Evolutionary conservation across 1,140 invertebrate genomes (phyloP), one percentile per base, ranked within the genome.

Genomic region (Bombus superbus): DNA sequence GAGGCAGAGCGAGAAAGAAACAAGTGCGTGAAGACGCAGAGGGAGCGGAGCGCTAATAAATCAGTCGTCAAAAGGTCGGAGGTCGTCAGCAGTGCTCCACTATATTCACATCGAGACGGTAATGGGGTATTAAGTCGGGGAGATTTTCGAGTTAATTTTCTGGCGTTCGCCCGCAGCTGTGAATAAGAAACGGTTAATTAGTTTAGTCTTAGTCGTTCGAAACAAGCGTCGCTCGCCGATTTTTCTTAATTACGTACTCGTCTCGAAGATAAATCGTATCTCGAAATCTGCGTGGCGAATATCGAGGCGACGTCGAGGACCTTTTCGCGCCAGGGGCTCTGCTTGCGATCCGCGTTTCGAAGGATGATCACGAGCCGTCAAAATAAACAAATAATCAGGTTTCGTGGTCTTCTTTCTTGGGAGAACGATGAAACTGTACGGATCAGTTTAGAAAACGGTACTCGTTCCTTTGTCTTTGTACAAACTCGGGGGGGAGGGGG

Each of bases 51-150:
- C 66, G 62, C 44, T 80, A 83, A 76, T 91, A 91, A 91, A 91
- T 91, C 90, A 91, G 90, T 91, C 90, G 87, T 87, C 72, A 38
- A 62, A 32, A 79, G 86, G 91, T 91, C 91, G 59, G 15, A 89
- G 88, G 90, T 91, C 84, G 80, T 78, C 38, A 77, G 71, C 81
- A 79, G 75, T 81, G 76, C 86, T 42, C 83, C 75, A 84, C 69
- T 88, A 83, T 89, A 86, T 89, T 83, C 87, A 89, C 83, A 90
- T 90, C 76, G 62, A 88, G 66, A 53, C 64, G 57, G 72, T 91
- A 91, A 91, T 91, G 85, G 90, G 76, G 82, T 89, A 87, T 91
- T 91, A 83, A 83, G 40, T 68, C 82, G 40, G 71, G 68, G 79
- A 62, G 69, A 83, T 82, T 89, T 87, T 88, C 75, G 59, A 75